Percentiles rank a stretch among this genome's conserved stretches.
phyloP scores from a whole-genome alignment of 2,797 vertebrate genomes.

The Gymnothorax javanicus region DNA sequence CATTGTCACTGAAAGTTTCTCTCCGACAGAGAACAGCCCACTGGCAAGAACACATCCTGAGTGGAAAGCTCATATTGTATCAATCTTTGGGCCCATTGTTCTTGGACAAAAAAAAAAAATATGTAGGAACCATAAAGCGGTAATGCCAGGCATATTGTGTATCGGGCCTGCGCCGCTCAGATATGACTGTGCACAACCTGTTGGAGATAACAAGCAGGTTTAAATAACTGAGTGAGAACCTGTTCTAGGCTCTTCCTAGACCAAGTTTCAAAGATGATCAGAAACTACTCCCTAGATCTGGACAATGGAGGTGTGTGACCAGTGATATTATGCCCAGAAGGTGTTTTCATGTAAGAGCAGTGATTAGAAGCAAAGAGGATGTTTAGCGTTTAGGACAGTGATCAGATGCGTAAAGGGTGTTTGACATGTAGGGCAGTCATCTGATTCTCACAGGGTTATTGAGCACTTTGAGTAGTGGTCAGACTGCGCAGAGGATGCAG shows the following conservation, averaged over 20 bases:
- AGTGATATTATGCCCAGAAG: neutral
- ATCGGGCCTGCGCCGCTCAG: neutral
- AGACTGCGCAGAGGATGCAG: neutral
- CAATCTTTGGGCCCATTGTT: slow-evolving; percentile 23
- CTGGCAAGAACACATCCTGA: slow-evolving; percentile 27
- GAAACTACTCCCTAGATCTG: neutral
- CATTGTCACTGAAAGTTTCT: slow-evolving; percentile 22
- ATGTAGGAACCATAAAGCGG: neutral
- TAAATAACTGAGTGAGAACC: neutral
- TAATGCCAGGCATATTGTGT: neutral
- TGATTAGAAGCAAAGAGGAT: too few relatives aligned
- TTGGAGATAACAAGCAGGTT: neutral
- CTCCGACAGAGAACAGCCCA: neutral
- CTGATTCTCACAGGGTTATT: too few relatives aligned
- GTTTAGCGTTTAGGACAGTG: neutral
- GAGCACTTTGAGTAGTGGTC: neutral
- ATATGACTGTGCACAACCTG: neutral
- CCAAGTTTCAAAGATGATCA: neutral
- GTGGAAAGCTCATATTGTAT: slow-evolving; percentile 23
- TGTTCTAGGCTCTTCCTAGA: neutral
- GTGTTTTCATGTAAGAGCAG: too few relatives aligned
- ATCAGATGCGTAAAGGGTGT: neutral
- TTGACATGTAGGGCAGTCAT: neutral
- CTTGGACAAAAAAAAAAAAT: slow-evolving; percentile 29
- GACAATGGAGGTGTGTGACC: neutral